phyloP scores from a whole-genome alignment of 2,888 invertebrate species.

The Melanostoma mellinum region DNA sequence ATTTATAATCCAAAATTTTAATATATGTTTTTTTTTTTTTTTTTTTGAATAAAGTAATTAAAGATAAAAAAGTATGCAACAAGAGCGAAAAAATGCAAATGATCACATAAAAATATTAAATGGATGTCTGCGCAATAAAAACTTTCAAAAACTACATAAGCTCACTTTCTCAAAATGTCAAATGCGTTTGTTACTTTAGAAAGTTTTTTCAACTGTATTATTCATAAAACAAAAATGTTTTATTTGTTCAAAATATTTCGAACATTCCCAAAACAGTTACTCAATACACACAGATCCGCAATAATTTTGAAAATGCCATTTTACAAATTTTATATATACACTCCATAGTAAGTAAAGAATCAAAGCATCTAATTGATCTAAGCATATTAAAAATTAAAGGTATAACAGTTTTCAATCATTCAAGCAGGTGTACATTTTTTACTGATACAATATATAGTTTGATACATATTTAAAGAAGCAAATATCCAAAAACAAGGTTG shows the following conservation, averaged over 20 bases:
- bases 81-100: constrained; percentile 73
- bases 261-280: constrained; percentile 73
- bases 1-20: constrained; percentile 83
- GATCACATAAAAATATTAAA: constrained; percentile 71
- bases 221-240: constrained; percentile 58
- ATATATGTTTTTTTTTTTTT: constrained; percentile 81
- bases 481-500: constrained; percentile 58
- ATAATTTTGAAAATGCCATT: constrained; percentile 77
- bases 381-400: constrained; percentile 58
- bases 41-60: constrained; percentile 73
- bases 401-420: constrained; percentile 73
- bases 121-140: constrained; percentile 73
- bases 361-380: constrained; percentile 68
- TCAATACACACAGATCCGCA: constrained; percentile 77
- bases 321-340: constrained; percentile 72
- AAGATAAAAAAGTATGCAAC: constrained; percentile 72
- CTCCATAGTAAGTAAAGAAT: constrained; percentile 62
- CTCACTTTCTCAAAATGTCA: constrained; percentile 41
- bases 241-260: constrained; percentile 57
- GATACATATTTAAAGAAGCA: constrained; percentile 73
- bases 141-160: constrained; percentile 68
- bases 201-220: constrained; percentile 63
- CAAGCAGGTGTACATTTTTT: constrained; percentile 76
- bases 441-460: constrained; percentile 73
- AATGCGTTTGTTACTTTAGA: constrained; percentile 74